phyloP scores from a whole-genome alignment of 2,888 invertebrate species.

The Acanthosepion esculentum region DNA sequence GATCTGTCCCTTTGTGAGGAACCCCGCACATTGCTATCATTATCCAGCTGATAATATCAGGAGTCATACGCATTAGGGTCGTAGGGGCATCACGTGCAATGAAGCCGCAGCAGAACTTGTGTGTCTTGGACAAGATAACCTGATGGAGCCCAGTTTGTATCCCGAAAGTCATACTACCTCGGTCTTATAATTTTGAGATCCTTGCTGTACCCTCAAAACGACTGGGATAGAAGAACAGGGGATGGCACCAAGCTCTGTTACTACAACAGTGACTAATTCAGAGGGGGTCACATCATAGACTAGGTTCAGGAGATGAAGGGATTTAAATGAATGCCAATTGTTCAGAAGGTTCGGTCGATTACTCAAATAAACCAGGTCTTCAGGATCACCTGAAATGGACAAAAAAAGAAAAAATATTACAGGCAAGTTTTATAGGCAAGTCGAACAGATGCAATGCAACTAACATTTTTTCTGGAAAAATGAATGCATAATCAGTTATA shows the following conservation, averaged over 20 bases:
- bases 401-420: conserved; percentile 51
- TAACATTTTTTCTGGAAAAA: no score
- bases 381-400: conserved; percentile 82
- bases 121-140: no score
- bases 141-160: no score
- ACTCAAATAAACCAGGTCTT: conserved; percentile 80
- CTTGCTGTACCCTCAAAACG: conserved; percentile 84
- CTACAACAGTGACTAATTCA: conserved; percentile 91
- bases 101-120: no score
- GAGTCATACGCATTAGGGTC: no score
- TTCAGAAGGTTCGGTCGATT: conserved; percentile 78
- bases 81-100: no score
- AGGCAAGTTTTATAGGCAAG: not conserved
- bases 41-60: no score
- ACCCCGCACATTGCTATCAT: no score
- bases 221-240: conserved; percentile 98
- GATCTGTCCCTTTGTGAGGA: no score
- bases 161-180: no score
- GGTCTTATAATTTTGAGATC: conserved; percentile 40
- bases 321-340: conserved; percentile 77
- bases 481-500: no score
- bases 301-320: conserved; percentile 83
- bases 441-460: not conserved
- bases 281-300: conserved; percentile 95
- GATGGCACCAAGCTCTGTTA: conserved; percentile 93